phyloP scores from a whole-genome alignment of 2,113 vertebrate species.

The Ochotona curzoniae region DNA sequence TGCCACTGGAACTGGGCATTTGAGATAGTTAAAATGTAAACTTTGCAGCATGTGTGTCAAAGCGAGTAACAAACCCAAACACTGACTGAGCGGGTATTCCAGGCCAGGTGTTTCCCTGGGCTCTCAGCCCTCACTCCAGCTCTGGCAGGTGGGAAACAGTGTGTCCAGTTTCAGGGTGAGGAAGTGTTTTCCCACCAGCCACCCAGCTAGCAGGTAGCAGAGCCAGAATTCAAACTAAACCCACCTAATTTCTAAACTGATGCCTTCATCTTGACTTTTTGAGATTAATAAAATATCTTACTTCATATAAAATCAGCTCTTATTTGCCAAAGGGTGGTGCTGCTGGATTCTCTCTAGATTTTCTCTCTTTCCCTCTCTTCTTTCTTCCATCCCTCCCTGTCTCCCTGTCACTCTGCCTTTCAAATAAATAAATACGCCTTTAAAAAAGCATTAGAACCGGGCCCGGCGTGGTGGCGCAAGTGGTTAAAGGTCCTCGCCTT shows the following conservation, averaged over 20 bases:
- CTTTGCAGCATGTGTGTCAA: not conserved
- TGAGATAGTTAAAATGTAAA: not conserved
- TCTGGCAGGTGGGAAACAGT: not conserved
- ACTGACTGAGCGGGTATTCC: not conserved
- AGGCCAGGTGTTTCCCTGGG: not conserved
- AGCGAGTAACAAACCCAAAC: not conserved
- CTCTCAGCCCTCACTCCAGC: not conserved
- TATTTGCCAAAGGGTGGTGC: not conserved
- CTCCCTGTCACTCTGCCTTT: too few species aligned
- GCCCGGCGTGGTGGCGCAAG: too few species aligned
- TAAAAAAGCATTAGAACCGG: not conserved
- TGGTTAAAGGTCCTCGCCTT: too few species aligned
- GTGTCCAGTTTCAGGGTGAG: not conserved
- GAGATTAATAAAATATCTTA: too few species aligned
- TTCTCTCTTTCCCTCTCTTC: too few species aligned
- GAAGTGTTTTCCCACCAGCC: not conserved
- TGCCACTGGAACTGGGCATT: not conserved
- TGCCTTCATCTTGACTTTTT: not conserved
- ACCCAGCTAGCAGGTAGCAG: not conserved
- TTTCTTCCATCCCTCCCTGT: too few species aligned
- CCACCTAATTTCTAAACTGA: not conserved
- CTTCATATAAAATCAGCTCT: not conserved
- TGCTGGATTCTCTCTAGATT: rapidly evolving
- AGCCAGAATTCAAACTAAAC: not conserved
- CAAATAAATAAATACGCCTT: not conserved